These are phyloP conservation scores for Nymphalis c-album DNA, from an alignment of 2,888 invertebrate genomes.

Conservation along the genomic window DNA sequence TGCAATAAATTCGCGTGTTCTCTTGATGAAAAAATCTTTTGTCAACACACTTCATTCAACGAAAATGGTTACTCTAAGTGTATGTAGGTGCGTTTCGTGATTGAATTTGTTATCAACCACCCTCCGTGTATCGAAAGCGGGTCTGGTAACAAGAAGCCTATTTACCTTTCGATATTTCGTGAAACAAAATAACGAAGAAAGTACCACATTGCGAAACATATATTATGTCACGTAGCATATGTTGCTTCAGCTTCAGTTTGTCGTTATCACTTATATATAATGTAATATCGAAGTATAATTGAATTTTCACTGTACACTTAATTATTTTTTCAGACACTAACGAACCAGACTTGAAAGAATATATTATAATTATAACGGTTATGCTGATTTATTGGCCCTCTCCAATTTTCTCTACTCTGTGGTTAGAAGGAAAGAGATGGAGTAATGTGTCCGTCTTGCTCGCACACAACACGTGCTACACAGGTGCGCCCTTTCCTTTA, in stretches of 20 bases:
- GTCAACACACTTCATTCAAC: conserved; percentile 7
- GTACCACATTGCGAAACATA: conserved; percentile 44
- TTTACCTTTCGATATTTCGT: conserved; percentile 51
- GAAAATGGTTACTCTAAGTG: conserved; percentile 23
- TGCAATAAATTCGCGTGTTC: not conserved
- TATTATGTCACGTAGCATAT: conserved; percentile 52
- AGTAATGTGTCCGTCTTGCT: conserved; percentile 24
- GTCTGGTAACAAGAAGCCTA: conserved; percentile 54
- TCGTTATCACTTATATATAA: not conserved
- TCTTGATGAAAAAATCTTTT: not conserved
- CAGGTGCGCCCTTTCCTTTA: conserved; percentile 51
- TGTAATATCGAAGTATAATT: not conserved
- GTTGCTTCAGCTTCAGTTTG: conserved; percentile 43
- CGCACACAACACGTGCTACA: conserved; percentile 51
- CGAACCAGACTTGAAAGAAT: not conserved
- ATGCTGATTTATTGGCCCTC: too few relatives aligned
- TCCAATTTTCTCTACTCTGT: not conserved
- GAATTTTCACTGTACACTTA: not conserved
- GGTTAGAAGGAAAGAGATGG: conserved; percentile 50
- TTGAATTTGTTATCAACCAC: conserved; percentile 65
- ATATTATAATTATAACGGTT: too few relatives aligned
- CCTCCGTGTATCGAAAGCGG: conserved; percentile 48
- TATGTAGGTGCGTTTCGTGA: conserved; percentile 46
- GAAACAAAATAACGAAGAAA: conserved; percentile 57
- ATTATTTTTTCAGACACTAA: not conserved